phyloP scores from a whole-genome alignment of 1,140 invertebrate species.

The Heliconius nattereri region DNA sequence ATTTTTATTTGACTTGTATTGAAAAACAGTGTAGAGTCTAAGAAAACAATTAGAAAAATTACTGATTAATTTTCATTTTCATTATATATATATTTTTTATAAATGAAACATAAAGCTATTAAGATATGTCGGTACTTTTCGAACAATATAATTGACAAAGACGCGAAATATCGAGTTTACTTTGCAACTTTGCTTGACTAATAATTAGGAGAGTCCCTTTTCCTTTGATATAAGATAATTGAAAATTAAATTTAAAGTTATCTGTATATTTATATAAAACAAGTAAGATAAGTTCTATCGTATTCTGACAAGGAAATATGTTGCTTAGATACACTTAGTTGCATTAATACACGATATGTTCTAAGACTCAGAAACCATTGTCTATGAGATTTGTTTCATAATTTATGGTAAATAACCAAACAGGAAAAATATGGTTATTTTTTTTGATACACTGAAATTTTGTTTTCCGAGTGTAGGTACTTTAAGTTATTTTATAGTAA shows the following conservation, averaged over 20 bases:
- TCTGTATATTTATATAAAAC: neutral
- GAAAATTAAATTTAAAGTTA: constrained; percentile 2
- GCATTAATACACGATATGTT: too few relatives aligned
- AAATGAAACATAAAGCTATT: neutral
- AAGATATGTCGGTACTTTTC: constrained; percentile 2
- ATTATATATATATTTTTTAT: neutral
- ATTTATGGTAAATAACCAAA: too few relatives aligned
- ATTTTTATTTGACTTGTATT: too few relatives aligned
- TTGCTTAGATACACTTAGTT: too few relatives aligned
- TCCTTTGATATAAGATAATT: constrained; percentile 16
- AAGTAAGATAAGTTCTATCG: neutral
- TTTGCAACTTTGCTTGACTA: constrained; percentile 26
- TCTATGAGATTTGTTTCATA: neutral
- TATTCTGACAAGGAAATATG: neutral
- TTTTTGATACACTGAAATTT: too few relatives aligned
- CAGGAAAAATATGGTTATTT: too few relatives aligned
- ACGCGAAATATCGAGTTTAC: constrained; percentile 21
- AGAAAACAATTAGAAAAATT: too few relatives aligned
- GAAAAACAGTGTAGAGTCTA: too few relatives aligned
- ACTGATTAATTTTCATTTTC: neutral
- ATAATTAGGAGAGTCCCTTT: constrained; percentile 28
- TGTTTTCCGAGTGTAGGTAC: too few relatives aligned
- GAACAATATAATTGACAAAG: constrained; percentile 7
- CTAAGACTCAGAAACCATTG: neutral
- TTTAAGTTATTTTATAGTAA: too few relatives aligned